Evolutionary conservation across 2,113 vertebrate genomes (phyloP).

Genomic region (Aramus guarauna): DNA sequence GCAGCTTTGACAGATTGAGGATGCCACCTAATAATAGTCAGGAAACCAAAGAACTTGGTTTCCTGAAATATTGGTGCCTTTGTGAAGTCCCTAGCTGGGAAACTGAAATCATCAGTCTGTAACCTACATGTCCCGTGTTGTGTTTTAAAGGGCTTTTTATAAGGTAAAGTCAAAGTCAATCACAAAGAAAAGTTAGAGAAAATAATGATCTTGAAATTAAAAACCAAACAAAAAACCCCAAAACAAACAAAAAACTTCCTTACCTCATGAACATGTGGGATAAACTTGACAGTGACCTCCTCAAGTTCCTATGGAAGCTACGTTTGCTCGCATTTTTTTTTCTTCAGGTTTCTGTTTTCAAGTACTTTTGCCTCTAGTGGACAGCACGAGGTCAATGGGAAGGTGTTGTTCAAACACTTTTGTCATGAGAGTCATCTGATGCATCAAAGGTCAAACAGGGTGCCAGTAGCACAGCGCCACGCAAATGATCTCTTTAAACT

Average conservation of each 20-base stretch:
- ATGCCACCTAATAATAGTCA: background rate
- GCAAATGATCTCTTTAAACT: background rate
- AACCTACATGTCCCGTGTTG: background rate
- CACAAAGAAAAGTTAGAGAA: background rate
- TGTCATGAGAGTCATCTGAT: background rate
- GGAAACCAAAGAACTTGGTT: background rate
- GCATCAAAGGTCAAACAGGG: background rate
- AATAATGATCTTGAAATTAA: background rate
- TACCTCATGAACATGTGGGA: background rate
- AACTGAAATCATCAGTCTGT: background rate
- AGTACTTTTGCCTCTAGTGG: background rate
- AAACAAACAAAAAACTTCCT: background rate
- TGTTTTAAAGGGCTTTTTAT: background rate
- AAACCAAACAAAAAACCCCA: background rate
- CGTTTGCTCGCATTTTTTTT: rapidly evolving
- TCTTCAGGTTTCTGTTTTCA: background rate
- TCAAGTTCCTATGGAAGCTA: background rate
- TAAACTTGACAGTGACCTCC: background rate
- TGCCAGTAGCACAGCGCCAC: rapidly evolving
- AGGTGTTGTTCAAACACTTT: background rate
- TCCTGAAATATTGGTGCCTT: background rate
- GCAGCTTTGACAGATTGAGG: background rate
- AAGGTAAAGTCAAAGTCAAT: background rate
- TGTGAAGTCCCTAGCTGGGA: background rate
- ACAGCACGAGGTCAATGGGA: rapidly evolving